These are phyloP conservation scores for Octodonta nipae DNA, from an alignment of 2,888 invertebrate species.

Conservation along the genomic window DNA sequence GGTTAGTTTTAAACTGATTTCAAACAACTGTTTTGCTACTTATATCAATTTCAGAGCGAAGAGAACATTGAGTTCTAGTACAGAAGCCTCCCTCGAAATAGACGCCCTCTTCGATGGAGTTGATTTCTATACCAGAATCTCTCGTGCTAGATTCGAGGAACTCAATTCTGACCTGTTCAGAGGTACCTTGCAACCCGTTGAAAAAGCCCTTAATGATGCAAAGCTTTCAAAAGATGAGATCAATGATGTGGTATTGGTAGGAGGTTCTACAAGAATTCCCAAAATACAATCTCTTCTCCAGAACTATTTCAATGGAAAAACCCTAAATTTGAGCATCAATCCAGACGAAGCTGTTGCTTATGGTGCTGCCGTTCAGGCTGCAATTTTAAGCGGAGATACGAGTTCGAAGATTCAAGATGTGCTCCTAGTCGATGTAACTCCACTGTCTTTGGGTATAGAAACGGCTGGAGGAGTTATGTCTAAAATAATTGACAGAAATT, in stretches of 20 bases:
- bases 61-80: constrained; percentile 38
- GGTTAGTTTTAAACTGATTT: constrained; percentile 18
- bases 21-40: neutral
- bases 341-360: constrained; percentile 74
- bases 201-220: constrained; percentile 64
- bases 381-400: neutral
- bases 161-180: constrained; percentile 60
- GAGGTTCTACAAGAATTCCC: constrained; percentile 69
- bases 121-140: constrained; percentile 54
- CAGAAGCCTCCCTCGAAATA: constrained; percentile 40
- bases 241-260: constrained; percentile 69
- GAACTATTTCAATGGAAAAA: constrained; percentile 62
- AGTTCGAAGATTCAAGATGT: constrained; percentile 45
- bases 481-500: constrained; percentile 59
- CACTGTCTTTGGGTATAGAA: constrained; percentile 39
- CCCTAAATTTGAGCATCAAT: constrained; percentile 60
- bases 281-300: constrained; percentile 62
- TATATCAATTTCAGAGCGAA: constrained; percentile 29
- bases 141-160: constrained; percentile 64
- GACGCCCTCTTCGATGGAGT: constrained; percentile 39
- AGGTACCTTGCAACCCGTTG: constrained; percentile 61
- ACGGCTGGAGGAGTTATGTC: constrained; percentile 43
- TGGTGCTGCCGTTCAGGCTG: constrained; percentile 35
- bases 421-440: constrained; percentile 44
- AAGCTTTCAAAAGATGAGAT: constrained; percentile 62